Evolutionary conservation across 2,797 vertebrate genomes (phyloP).

Genomic region (Phoebastria nigripes): DNA sequence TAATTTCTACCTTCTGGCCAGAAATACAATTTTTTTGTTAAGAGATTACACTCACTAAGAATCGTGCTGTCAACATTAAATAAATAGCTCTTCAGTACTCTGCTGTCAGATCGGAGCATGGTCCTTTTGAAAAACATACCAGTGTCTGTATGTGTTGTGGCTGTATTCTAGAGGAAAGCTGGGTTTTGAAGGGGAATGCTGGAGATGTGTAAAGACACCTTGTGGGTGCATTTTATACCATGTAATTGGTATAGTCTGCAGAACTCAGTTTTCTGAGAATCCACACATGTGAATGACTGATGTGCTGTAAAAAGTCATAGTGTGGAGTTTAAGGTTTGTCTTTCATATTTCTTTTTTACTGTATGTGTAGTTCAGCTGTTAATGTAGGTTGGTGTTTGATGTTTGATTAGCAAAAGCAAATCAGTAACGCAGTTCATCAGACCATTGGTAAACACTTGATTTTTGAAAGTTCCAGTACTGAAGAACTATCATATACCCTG

Average conservation of each 20-base stretch:
- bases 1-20: background rate
- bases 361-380: background rate
- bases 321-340: background rate
- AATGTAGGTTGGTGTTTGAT: background rate
- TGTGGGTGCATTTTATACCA: rapidly evolving
- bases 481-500: rapidly evolving
- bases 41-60: rapidly evolving
- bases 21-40: background rate
- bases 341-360: background rate
- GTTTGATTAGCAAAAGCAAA: background rate
- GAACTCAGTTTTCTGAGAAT: background rate
- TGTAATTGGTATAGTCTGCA: rapidly evolving
- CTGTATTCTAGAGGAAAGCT: background rate
- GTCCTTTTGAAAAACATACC: background rate
- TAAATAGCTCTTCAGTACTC: background rate
- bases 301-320: background rate
- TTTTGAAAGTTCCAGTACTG: background rate
- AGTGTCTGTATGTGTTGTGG: background rate
- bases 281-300: too few relatives aligned
- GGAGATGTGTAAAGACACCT: background rate
- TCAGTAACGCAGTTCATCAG: background rate
- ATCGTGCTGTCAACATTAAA: background rate
- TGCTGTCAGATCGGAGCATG: background rate
- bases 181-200: background rate
- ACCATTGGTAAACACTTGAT: background rate